Conservation (phyloP, 2,113 vertebrate species). For the Forbesichthys agassizii region DNA sequence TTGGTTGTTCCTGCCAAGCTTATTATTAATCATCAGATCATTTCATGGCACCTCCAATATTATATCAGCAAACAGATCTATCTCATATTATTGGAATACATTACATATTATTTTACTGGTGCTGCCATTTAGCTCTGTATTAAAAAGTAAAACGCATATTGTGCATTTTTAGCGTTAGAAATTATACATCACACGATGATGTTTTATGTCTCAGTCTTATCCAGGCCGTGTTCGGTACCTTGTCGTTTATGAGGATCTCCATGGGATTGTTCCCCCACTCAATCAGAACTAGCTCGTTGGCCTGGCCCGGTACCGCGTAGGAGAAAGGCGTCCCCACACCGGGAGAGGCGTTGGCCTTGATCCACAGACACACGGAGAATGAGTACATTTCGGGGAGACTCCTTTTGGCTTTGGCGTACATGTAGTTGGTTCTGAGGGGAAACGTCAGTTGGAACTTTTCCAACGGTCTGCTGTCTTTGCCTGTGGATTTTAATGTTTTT, state of each 20-base stretch:
- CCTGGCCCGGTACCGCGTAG: constrained; percentile 90
- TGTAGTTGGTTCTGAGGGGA: constrained; percentile 95
- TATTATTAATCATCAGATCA: neutral
- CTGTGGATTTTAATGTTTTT: constrained; percentile 31
- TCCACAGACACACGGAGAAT: constrained; percentile 95
- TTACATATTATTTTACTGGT: neutral
- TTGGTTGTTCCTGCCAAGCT: constrained; percentile 11
- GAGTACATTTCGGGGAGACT: constrained; percentile 97
- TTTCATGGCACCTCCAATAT: constrained; percentile 6
- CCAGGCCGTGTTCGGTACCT: constrained; percentile 72
- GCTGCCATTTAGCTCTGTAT: neutral
- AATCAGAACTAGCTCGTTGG: constrained; percentile 95
- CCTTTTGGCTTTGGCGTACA: constrained; percentile 95
- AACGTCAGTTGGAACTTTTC: constrained; percentile 96
- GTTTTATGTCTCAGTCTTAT: too few species aligned
- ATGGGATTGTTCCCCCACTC: constrained; percentile 98
- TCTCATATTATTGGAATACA: neutral
- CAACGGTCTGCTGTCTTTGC: constrained; percentile 85
- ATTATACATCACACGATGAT: too few species aligned
- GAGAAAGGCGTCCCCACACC: constrained; percentile 95
- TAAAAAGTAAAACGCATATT: too few species aligned
- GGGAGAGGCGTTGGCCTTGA: constrained; percentile 91
- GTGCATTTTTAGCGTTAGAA: too few species aligned
- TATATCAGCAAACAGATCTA: neutral
- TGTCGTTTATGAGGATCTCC: constrained; percentile 97